A percentile compares a stretch with the other conserved stretches of the same genome.
Conservation (phyloP, 1,140 invertebrate genomes). For the Tribolium madens region DNA sequence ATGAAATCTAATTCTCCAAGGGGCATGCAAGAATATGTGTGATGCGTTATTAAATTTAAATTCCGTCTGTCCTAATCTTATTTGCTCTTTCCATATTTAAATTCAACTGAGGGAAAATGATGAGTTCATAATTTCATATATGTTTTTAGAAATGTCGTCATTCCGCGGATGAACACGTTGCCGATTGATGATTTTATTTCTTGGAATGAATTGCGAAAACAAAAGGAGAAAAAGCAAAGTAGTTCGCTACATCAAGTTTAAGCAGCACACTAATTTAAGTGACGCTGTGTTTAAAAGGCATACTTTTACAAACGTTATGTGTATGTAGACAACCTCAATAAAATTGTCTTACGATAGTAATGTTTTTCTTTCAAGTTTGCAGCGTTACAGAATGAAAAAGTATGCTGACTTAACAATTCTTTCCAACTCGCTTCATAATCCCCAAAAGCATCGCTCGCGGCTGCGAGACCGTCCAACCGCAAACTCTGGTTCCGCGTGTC, state of each 20-base stretch:
- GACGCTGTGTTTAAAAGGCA: slow-evolving; percentile 49
- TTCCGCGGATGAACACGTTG: slow-evolving; percentile 50
- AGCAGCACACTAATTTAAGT: slow-evolving; percentile 52
- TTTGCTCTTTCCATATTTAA: slow-evolving; percentile 55
- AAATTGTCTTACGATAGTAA: slow-evolving; percentile 55
- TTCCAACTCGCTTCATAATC: slow-evolving; percentile 57
- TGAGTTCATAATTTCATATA: slow-evolving; percentile 53
- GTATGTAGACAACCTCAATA: slow-evolving; percentile 54
- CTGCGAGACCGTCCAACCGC: slow-evolving; percentile 46
- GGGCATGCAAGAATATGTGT: slow-evolving; percentile 40
- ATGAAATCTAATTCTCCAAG: slow-evolving; percentile 41
- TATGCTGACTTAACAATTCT: slow-evolving; percentile 56
- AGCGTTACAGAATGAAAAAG: slow-evolving; percentile 55
- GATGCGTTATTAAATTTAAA: slow-evolving; percentile 50
- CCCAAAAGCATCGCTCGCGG: slow-evolving; percentile 55
- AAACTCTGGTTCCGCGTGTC: slow-evolving; percentile 47
- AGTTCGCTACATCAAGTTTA: slow-evolving; percentile 51
- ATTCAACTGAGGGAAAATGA: slow-evolving; percentile 50
- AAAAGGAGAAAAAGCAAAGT: slow-evolving; percentile 47
- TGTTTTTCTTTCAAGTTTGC: slow-evolving; percentile 50
- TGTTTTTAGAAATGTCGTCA: slow-evolving; percentile 50
- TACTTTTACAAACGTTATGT: slow-evolving; percentile 49
- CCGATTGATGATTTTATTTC: slow-evolving; percentile 53
- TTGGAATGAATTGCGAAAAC: slow-evolving; percentile 52
- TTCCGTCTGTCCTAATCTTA: slow-evolving; percentile 50